Evolutionary conservation across 2,888 invertebrate genomes (phyloP), one percentile per base, ranked within the genome.

Genomic region (Hetaerina titia): DNA sequence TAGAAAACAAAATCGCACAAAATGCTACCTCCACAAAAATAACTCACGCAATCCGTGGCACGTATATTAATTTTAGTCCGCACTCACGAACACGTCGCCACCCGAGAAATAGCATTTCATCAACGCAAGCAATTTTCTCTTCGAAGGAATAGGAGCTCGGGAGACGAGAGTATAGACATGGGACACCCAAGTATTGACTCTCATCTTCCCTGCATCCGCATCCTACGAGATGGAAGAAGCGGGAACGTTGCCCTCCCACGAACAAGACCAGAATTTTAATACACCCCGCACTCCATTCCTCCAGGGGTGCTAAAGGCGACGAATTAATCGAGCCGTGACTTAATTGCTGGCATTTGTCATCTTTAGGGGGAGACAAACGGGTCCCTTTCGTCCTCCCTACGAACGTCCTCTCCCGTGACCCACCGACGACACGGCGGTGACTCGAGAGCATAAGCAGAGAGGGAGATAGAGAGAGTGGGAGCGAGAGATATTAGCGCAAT

Each of bases 341-440:
- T 81, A 81, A 81, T 81, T 81, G 81, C 81, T 81, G 25, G 81
- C 81, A 81, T 81, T 81, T 81, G 81, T 81, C 81, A 81, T 81
- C 81, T 81, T 81, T 15, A 31, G 81, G 13, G 81, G 13, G 81
- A 81, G 81, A 31, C 81, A 81, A 45, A 81, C 13, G 81, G 81
- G 1, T 45, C 81, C 81, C 81, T 31, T 13, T 31, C 31, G 31
- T 19, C 5, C 31, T 31, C 81, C 31, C 60, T 15, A 0, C n/a
- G 5, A 69, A 69, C 22, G 22, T 22, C 69, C 69, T 45, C 4
- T 4, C 2, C 45, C 45, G 45, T 45, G 69, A 5, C 13, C 31
- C 31, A 31, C 31, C 31, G 81, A 1, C 81, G 25, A 45, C 69
- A n/a, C 69, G 22, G 22, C 69, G 69, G 8, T 31, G 81, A 81